Conservation (phyloP, 2,113 vertebrate species). For the Andinoacara biseriatus region DNA sequence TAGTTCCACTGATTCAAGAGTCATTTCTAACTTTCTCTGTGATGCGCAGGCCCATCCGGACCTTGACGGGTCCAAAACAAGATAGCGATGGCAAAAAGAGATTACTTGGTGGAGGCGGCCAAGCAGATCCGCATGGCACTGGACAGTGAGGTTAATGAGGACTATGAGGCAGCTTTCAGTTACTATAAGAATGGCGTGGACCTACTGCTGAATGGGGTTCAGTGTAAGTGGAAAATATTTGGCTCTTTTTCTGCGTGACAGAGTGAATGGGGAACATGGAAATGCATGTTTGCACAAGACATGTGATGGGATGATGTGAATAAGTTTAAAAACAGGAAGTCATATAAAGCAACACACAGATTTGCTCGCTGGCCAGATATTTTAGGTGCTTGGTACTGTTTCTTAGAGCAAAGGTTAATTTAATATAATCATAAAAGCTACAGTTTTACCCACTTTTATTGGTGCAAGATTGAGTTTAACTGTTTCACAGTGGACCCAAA, state of each 20-base stretch:
- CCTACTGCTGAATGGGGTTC: conserved; percentile 91
- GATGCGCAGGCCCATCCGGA: conserved; percentile 54
- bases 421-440: neutral
- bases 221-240: conserved; percentile 66
- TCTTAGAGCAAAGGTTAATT: neutral
- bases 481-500: conserved; percentile 90
- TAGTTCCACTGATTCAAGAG: neutral
- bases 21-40: neutral
- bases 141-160: conserved; percentile 94
- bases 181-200: conserved; percentile 98
- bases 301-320: conserved; percentile 44
- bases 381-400: neutral
- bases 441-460: neutral
- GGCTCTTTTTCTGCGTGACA: neutral
- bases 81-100: conserved; percentile 83
- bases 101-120: conserved; percentile 95
- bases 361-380: neutral
- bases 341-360: conserved; percentile 16
- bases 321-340: conserved; percentile 68
- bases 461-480: neutral
- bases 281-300: conserved; percentile 14
- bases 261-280: neutral
- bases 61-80: conserved; percentile 68
- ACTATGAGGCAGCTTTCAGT: conserved; percentile 97
- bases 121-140: conserved; percentile 95